Conservation (phyloP, 1,140 invertebrate genomes). For the Drosophila rhopaloa region DNA sequence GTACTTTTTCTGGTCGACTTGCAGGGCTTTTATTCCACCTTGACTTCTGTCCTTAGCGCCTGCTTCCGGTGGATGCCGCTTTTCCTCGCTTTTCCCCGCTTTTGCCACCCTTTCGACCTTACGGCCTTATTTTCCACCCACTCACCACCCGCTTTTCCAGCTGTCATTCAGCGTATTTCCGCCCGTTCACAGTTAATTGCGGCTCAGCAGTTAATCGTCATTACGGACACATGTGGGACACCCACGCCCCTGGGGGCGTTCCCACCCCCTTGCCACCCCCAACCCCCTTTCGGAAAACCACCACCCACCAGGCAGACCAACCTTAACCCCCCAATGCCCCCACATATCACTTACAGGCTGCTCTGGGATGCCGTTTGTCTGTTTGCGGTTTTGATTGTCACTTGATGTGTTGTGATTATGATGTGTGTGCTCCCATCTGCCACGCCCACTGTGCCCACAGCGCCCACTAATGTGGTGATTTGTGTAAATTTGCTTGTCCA, state of each 20-base stretch:
- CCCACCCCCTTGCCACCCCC: background rate
- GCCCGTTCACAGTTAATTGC: conserved; percentile 81
- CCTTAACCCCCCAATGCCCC: conserved; percentile 3
- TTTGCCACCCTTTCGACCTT: background rate
- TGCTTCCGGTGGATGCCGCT: conserved; percentile 21
- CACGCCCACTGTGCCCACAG: conserved; percentile 26
- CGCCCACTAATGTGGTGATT: conserved; percentile 70
- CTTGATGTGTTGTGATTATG: conserved; percentile 82
- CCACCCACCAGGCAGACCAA: conserved; percentile 9
- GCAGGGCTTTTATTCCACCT: conserved; percentile 6
- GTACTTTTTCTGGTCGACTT: background rate
- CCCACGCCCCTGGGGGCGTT: background rate
- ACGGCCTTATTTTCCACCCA: background rate
- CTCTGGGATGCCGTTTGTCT: conserved; percentile 75
- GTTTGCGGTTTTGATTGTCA: conserved; percentile 83
- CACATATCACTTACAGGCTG: conserved; percentile 68
- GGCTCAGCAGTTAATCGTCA: conserved; percentile 79
- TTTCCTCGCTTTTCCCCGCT: background rate
- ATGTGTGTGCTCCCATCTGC: conserved; percentile 34
- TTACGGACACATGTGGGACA: conserved; percentile 64
- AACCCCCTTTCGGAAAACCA: background rate
- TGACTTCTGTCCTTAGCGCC: conserved; percentile 4
- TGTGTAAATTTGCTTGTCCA: conserved; percentile 80
- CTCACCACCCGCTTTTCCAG: conserved; percentile 25
- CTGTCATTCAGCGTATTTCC: conserved; percentile 71